Percentiles rank a stretch among this genome's conserved stretches.
phyloP scores from a whole-genome alignment of 1,140 invertebrate genomes.

The Polypedilum pembai region DNA sequence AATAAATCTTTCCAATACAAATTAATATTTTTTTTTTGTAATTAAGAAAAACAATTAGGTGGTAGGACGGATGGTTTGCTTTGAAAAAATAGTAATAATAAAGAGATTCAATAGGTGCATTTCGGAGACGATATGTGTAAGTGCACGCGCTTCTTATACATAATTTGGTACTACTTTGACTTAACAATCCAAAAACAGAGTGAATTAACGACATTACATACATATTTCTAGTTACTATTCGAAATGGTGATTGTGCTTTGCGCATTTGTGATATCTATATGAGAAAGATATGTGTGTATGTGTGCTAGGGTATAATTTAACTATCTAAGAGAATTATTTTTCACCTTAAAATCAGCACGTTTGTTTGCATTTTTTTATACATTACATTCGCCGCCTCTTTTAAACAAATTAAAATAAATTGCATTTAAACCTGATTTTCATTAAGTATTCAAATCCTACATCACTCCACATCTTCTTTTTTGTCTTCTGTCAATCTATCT shows the following conservation, averaged over 20 bases:
- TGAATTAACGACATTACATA: neutral
- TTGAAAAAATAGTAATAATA: too few relatives aligned
- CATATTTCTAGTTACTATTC: neutral
- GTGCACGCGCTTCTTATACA: neutral
- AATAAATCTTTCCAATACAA: neutral
- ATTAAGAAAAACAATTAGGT: too few relatives aligned
- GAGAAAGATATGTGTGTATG: neutral
- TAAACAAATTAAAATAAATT: neutral
- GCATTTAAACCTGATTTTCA: slow-evolving; percentile 17
- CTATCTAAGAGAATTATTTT: slow-evolving; percentile 6
- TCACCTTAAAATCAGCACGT: neutral
- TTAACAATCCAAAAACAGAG: neutral
- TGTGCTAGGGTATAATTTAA: slow-evolving; percentile 8
- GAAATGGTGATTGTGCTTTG: slow-evolving; percentile 5
- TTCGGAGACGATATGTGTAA: slow-evolving; percentile 5
- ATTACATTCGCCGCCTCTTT: neutral
- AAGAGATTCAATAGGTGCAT: slow-evolving; percentile 24
- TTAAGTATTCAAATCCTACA: neutral
- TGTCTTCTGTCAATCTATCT: too few relatives aligned
- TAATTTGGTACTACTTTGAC: slow-evolving; percentile 7
- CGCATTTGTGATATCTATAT: neutral
- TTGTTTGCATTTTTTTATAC: neutral
- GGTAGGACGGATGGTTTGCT: neutral
- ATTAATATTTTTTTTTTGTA: neutral
- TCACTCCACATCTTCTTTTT: neutral